Evolutionary conservation across 2,113 vertebrate genomes (phyloP), one percentile per base, ranked within the genome.

Genomic region (Callospermophilus lateralis): DNA sequence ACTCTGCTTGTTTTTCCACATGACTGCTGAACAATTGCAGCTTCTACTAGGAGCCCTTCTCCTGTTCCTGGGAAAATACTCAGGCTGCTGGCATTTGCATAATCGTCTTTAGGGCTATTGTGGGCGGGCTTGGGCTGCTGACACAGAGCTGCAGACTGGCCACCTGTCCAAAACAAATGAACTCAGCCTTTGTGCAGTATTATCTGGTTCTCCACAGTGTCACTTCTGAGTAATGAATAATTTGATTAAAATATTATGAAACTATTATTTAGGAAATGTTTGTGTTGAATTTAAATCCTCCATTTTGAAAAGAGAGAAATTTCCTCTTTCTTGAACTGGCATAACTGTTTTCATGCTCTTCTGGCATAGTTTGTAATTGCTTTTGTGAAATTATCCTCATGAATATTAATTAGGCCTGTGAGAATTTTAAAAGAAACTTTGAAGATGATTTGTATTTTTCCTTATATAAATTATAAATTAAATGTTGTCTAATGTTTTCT

Each of bases 131-230:
- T 98, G 96, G 98, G 97, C 96, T 98, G 98, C 98, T 96, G 58
- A 96, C 97, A 93, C 70, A 51, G 98, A 98, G 97, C 83, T 97
- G 98, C 98, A 97, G 98, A 98, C 98, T 65, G 95, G 98, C 99
- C 99, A 99, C 99, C 99, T 99, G 99, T 99, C 99, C 98, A 98
- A 97, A 98, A 99, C 98, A 99, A 99, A 99, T 99, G 99, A 98
- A 98, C 98, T 98, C 93, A 83, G 98, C 97, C 98, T 99, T 99
- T 99, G 98, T 99, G 84, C 78, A 90, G 61, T 97, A 65, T 98
- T 98, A 98, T 98, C 97, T 98, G 87, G 16, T 98, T 97, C 93
- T 96, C 97, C 97, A 92, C 95, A 97, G 96, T 63, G 94, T 97
- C 98, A 93, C 97, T 98, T 98, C 72, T 96, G 81, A 89, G 90